phyloP scores from a whole-genome alignment of 2,888 invertebrate genomes.

The Microctonus brassicae region DNA sequence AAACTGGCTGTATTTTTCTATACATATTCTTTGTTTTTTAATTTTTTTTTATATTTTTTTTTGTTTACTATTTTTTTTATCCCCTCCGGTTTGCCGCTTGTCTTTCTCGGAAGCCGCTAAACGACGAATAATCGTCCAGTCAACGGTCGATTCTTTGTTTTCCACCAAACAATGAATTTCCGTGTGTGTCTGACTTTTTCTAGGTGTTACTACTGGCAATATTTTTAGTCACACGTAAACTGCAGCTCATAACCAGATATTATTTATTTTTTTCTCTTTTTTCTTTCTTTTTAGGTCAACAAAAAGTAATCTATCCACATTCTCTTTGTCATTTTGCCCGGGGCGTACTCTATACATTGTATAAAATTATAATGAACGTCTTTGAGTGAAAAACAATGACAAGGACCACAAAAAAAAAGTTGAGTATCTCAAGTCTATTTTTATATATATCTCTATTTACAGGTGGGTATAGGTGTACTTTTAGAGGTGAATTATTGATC shows the following conservation, averaged over 20 bases:
- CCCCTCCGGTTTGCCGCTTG: conserved; percentile 31
- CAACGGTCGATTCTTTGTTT: conserved; percentile 55
- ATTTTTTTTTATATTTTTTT: too few species aligned
- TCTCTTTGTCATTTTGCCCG: not conserved
- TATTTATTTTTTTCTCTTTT: not conserved
- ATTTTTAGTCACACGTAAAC: not conserved
- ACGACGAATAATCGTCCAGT: conserved; percentile 61
- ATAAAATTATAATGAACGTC: conserved; percentile 12
- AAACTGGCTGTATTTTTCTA: too few species aligned
- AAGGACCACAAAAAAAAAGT: not conserved
- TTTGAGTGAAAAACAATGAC: not conserved
- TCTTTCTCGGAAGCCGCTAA: conserved; percentile 51
- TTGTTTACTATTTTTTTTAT: too few species aligned
- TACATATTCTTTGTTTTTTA: too few species aligned
- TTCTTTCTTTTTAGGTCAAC: not conserved
- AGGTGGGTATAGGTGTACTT: not conserved
- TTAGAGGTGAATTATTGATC: not conserved
- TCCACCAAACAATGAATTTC: conserved; percentile 56
- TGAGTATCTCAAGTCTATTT: too few species aligned
- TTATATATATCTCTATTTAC: too few species aligned
- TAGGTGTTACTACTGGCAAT: conserved; percentile 49
- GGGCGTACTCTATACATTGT: not conserved
- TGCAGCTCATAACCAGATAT: not conserved
- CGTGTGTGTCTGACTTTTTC: conserved; percentile 49
- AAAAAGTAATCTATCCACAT: not conserved